phyloP scores from a whole-genome alignment of 2,113 vertebrate genomes.

The Anolis carolinensis region DNA sequence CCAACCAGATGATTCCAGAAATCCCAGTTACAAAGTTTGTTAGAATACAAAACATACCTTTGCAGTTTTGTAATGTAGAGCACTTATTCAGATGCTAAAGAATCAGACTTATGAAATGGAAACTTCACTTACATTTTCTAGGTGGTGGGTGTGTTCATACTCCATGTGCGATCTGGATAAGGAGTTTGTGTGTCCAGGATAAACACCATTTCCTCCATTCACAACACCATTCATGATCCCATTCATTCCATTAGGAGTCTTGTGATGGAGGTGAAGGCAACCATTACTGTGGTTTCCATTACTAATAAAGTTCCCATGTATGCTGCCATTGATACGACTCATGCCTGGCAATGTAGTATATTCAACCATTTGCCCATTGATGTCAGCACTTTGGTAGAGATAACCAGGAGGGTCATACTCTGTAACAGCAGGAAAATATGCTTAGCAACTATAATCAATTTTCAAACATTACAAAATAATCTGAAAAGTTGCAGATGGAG shows the following conservation, averaged over 20 bases:
- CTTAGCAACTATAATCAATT: accelerated
- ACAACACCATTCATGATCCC: constrained; percentile 76
- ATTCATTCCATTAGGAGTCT: constrained; percentile 75
- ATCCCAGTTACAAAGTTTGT: not conserved
- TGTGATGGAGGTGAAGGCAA: constrained; percentile 88
- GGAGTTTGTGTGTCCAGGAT: constrained; percentile 69
- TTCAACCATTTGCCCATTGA: constrained; percentile 86
- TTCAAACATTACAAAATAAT: not conserved
- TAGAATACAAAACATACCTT: not conserved
- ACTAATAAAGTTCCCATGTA: constrained; percentile 79
- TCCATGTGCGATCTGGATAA: constrained; percentile 73
- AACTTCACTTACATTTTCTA: constrained; percentile 85
- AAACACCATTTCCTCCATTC: constrained; percentile 72
- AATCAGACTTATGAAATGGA: not conserved
- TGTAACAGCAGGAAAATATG: constrained; percentile 54
- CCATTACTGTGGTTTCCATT: constrained; percentile 75
- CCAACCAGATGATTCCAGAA: not conserved
- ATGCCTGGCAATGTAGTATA: constrained; percentile 82
- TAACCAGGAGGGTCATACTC: constrained; percentile 92
- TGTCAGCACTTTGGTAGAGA: constrained; percentile 86
- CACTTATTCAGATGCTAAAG: not conserved
- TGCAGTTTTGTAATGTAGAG: not conserved
- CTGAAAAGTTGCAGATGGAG: not conserved
- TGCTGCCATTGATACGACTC: constrained; percentile 77
- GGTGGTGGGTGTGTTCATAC: constrained; percentile 82